These are phyloP conservation scores for Aphodius sticticus DNA, from an alignment of 2,888 invertebrate genomes.

Conservation along the genomic window DNA sequence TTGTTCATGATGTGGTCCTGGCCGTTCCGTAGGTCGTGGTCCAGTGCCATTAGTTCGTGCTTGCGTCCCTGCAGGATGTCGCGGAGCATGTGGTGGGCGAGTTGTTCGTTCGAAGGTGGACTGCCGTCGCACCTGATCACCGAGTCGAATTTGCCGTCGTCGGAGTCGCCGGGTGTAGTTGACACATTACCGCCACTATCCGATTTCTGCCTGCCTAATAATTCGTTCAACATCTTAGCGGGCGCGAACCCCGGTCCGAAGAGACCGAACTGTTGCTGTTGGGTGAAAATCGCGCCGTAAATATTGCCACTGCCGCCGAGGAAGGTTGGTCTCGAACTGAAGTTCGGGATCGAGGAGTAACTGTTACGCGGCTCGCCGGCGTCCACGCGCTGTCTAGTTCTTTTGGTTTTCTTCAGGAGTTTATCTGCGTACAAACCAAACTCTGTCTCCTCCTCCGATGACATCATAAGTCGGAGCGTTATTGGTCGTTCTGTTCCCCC, in stretches of 20 bases:
- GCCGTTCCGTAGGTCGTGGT: slow-evolving; percentile 70
- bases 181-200: slow-evolving; percentile 47
- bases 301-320: slow-evolving; percentile 76
- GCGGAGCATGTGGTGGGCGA: slow-evolving; percentile 85
- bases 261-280: slow-evolving; percentile 82
- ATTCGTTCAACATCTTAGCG: slow-evolving; percentile 91
- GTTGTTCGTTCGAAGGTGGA: slow-evolving; percentile 64
- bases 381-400: slow-evolving; percentile 95
- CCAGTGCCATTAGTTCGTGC: slow-evolving; percentile 78
- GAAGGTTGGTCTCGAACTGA: slow-evolving; percentile 81
- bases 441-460: slow-evolving; percentile 95
- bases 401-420: slow-evolving; percentile 91
- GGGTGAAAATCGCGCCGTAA: slow-evolving; percentile 86
- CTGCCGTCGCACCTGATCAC: slow-evolving; percentile 65
- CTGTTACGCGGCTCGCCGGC: slow-evolving; percentile 95
- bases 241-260: slow-evolving; percentile 87
- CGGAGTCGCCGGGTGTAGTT: slow-evolving; percentile 50
- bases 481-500: slow-evolving; percentile 78
- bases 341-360: slow-evolving; percentile 83
- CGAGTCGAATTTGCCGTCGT: slow-evolving; percentile 59
- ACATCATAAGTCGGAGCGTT: slow-evolving; percentile 91
- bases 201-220: slow-evolving; percentile 76
- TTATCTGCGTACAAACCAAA: slow-evolving; percentile 94
- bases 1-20: slow-evolving; percentile 60
- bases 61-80: slow-evolving; percentile 91